Evolutionary conservation across 2,888 invertebrate genomes (phyloP), one percentile per base, ranked within the genome.

Genomic region (Sussaba pulchella): DNA sequence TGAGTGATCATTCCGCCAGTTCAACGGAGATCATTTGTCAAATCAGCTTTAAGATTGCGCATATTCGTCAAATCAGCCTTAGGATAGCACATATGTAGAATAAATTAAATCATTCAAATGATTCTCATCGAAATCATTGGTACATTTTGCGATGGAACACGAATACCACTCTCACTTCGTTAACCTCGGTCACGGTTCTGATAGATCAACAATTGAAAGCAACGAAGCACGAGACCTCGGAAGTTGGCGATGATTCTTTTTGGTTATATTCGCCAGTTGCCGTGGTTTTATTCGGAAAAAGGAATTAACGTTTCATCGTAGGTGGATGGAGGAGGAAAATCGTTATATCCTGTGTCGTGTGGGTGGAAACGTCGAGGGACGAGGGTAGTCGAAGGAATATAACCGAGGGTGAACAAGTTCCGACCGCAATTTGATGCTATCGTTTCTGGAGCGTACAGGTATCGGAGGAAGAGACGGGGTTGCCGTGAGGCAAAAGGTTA

Each of bases 401-500:
- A 77, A 77, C 73, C 26, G 63, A 54, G 77, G 63, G 43, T 54
- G 63, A 77, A 77, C 81, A 64, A 77, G 81, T 73, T 73, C 64
- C 47, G 69, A 41, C 61, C 31, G 69, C 81, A 81, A 81, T 81
- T 77, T 77, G 63, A 81, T 73, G 77, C 69, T 81, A 77, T 81
- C 77, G 71, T 71, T 78, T 64, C 69, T 66, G 41, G n/a, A 43
- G 50, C 41, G 41, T 52, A 57, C 61, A 41, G 61, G 71, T 75
- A 67, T 50, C 50, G 39, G 54, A 19, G 41, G 72, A 10, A 52
- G 41, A 45, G 47, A 54, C 31, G 54, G 36, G 41, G 64, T 64
- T 57, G 54, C 14, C 43, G 36, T 21, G 54, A 66, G 59, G 63
- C n/a, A 6, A 67, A 77, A 77, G 77, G 61, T 73, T 54, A 43